These are phyloP conservation scores for Ceratothoa steindachneri DNA, from an alignment of 2,888 invertebrate genomes.

Conservation along the genomic window DNA sequence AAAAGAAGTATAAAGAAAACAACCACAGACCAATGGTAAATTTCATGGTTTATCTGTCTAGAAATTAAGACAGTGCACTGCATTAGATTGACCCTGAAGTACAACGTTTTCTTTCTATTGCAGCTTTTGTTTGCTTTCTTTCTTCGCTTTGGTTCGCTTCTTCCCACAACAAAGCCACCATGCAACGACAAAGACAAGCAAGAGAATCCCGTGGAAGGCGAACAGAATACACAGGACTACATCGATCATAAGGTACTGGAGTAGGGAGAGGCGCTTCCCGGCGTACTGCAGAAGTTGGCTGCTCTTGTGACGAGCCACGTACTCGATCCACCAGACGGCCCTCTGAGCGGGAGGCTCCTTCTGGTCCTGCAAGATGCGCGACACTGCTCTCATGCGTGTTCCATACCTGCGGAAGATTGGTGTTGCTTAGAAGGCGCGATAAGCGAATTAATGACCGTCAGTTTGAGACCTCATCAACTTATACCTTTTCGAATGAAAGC, in stretches of 20 bases:
- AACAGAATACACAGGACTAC: conserved; percentile 12
- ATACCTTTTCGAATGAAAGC: neutral
- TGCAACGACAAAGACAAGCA: no score
- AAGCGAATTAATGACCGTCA: neutral
- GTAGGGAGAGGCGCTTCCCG: conserved; percentile 19
- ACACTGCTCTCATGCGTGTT: neutral
- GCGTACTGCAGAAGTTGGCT: conserved; percentile 16
- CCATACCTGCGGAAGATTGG: neutral
- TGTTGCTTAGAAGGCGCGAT: neutral
- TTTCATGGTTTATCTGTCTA: no score
- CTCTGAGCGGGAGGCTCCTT: neutral
- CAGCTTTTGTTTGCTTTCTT: no score
- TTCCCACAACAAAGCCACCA: no score
- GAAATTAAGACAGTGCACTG: no score
- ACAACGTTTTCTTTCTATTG: no score
- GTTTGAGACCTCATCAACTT: neutral
- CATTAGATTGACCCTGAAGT: no score
- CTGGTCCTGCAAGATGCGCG: neutral
- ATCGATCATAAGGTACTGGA: conserved; percentile 22
- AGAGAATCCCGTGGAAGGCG: no score
- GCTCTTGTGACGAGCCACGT: neutral
- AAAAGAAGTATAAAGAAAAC: no score
- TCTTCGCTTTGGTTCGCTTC: no score
- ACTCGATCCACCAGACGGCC: conserved; percentile 1
- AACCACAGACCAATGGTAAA: no score